Base-by-base conservation (phyloP, 2,113 vertebrate genomes). In the Rattus rattus region DNA sequence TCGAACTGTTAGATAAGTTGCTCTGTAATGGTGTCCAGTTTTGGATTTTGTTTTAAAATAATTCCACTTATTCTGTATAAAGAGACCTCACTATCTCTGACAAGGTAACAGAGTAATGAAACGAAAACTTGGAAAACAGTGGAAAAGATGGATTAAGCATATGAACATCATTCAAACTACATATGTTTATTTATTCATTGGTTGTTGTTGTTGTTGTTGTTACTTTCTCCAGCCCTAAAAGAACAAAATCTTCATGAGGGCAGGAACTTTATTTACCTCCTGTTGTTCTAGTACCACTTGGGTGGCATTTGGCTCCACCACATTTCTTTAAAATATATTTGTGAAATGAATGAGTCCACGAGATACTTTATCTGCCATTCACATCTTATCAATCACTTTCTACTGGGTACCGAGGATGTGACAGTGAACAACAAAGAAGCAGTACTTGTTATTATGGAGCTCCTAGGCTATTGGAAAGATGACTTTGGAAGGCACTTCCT, bases 141-240 rank as follows among this genome's bases (percentile, higher is more conserved):
- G 65, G 33, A 76, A 92, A 88, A 63, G 91, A 20, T 59, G 17
- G 95, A 2, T 70, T 96, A 91, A 72, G 26, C 81, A 49, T 90
- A 16, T 85, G 9, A 61, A 85, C 43, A 70, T 54, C 7, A 81
- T 72, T 91, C 4, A 85, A 61, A 14, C 30, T 86, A 70, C 73
- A 47, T 10, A 30, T 13, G 22, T 59, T 80, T 70, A 63, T 90
- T 85, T 67, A 11, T 47, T 65, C 79, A 6, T 26, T 86, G 2
- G 13, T 13, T 65, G 2, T 19, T 43, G 3, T 72, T 72, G 5
- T n/a, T 72, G 69, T 36, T n/a, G 22, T 20, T 86, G 14, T n/a
- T 65, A 12, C 16, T 43, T 65, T 76, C 59, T 28, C 2, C 20
- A 65, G 8, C 5, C 33, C 24, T 72, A 30, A 0, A 77, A 90